Conservation (phyloP, 2,888 invertebrate genomes). For the Synergus laeviventris region DNA sequence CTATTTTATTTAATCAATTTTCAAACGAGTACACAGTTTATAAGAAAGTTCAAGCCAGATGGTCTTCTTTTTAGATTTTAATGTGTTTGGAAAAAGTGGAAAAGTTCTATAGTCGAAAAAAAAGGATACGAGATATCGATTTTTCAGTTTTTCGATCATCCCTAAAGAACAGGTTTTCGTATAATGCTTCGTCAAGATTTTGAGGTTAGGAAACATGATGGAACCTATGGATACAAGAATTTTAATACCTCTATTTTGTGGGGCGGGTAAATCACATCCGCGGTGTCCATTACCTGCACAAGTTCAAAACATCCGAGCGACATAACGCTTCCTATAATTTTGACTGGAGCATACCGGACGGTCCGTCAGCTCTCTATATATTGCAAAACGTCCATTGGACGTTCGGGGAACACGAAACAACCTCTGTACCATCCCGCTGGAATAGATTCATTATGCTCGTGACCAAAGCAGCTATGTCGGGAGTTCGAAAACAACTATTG, state of each 20-base stretch:
- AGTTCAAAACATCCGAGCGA: constrained; percentile 7
- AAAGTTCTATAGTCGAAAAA: too few species aligned
- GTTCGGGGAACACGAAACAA: constrained; percentile 30
- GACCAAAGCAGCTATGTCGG: constrained; percentile 61
- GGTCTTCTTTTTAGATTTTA: too few species aligned
- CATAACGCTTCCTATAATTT: constrained; percentile 48
- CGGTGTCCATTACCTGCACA: background rate
- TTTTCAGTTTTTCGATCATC: too few species aligned
- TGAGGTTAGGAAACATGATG: too few species aligned
- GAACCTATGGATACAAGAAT: background rate
- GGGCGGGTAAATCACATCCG: background rate
- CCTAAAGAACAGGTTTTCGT: too few species aligned
- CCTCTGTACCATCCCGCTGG: constrained; percentile 50
- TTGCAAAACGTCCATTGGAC: constrained; percentile 23
- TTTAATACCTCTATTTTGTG: background rate
- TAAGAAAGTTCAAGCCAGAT: too few species aligned
- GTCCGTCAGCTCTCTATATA: constrained; percentile 14
- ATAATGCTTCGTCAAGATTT: too few species aligned
- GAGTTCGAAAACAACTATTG: constrained; percentile 64
- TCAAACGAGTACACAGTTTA: too few species aligned
- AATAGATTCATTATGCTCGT: constrained; percentile 69
- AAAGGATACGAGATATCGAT: too few species aligned
- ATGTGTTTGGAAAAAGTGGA: too few species aligned
- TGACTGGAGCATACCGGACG: constrained; percentile 45
- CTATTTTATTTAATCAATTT: too few species aligned